Conservation (phyloP, 2,888 invertebrate genomes). For the Papilio demoleus region DNA sequence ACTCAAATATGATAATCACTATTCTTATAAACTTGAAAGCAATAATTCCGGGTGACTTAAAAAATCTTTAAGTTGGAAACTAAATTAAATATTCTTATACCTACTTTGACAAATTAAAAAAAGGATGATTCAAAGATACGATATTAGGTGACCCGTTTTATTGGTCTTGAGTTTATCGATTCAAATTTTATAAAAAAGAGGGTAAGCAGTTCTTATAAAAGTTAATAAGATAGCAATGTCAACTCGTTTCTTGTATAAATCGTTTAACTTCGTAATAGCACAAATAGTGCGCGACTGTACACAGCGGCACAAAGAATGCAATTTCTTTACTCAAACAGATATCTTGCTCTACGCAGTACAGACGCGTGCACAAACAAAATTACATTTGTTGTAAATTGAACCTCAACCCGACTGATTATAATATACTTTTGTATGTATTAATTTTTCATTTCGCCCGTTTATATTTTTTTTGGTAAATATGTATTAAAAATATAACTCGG, state of each 20-base stretch:
- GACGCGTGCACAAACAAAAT: constrained; percentile 10
- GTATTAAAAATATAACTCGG: no score
- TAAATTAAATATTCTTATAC: no score
- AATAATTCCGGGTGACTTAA: no score
- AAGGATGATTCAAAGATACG: no score
- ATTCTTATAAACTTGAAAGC: no score
- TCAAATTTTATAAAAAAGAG: neutral
- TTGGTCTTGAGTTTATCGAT: no score
- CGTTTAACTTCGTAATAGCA: constrained; percentile 24
- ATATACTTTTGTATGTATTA: neutral
- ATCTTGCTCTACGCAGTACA: constrained; percentile 16
- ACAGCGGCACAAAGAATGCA: constrained; percentile 30
- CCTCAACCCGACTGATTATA: neutral
- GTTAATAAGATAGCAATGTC: constrained; percentile 20
- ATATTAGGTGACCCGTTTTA: no score
- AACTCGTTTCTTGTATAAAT: constrained; percentile 24
- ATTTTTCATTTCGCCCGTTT: neutral
- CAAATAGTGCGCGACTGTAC: constrained; percentile 31
- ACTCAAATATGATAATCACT: no score
- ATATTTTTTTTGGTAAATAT: neutral
- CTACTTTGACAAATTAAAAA: no score
- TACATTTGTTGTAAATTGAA: constrained; percentile 2
- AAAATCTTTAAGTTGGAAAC: no score
- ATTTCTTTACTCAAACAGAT: constrained; percentile 32
- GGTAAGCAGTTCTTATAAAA: neutral